Evolutionary conservation across 2,797 vertebrate species (phyloP), one percentile per base, ranked within the genome.

Genomic region (Podarcis siculus): DNA sequence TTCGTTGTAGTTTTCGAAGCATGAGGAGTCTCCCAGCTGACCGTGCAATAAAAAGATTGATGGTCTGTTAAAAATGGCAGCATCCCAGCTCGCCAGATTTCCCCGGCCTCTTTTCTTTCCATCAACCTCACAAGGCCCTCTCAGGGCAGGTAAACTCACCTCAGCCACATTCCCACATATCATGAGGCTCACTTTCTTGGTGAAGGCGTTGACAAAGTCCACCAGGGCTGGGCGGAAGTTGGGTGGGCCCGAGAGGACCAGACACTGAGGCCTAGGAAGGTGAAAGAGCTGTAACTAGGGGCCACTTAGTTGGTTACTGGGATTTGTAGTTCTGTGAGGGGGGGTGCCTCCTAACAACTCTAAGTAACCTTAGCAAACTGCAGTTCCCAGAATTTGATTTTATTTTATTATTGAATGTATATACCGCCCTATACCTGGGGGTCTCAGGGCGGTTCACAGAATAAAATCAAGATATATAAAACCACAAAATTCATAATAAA

Each of bases 131-230:
- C 64, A 13, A 9, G 27, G 15, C 7, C 23, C 58, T 9, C 12
- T 27, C 10, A 17, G 12, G 17, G 1, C 49, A 3, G 23, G 0
- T 30, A 3, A 75, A 90, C 96, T 89, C 75, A 98, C 97, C 94
- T 90, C 96, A 58, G 97, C 82, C 42, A 97, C 95, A 89, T 97
- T 97, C 21, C 97, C 97, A 75, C 97, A 98, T 91, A 98, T 96
- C 97, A 97, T 97, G 67, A 97, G 96, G 90, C 97, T 97, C 75
- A 95, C 91, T 1, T 97, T 96, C 89, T 98, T 98, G 5, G 97
- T 98, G 91, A 98, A 97, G 75, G 95, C 93, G 3, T 93, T 92
- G 7, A 97, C 97, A 89, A 97, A 98, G 92, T 98, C 97, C 83
- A 97, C 97, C 75, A 98, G 93, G 0, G 97, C 96, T 9, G 97